Percentiles rank a stretch among this genome's conserved stretches.
Conservation (phyloP, 2,888 invertebrate genomes). For the Plebejus melissa region DNA sequence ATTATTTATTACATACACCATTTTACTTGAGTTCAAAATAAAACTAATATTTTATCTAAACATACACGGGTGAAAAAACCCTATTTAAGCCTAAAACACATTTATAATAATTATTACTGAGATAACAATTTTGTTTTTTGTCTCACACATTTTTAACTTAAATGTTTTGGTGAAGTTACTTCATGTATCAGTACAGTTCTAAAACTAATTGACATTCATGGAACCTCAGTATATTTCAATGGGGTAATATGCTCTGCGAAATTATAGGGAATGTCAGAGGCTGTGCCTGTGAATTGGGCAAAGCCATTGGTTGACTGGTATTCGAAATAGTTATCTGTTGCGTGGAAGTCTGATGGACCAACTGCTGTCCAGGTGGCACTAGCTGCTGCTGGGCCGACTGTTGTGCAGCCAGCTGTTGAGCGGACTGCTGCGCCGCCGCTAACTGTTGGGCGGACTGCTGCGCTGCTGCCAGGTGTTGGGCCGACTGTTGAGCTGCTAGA, state of each 20-base stretch:
- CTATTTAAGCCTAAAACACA: not conserved
- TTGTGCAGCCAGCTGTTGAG: slow-evolving; percentile 63
- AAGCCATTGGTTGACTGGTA: slow-evolving; percentile 70
- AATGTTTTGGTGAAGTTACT: not conserved
- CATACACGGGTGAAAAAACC: not conserved
- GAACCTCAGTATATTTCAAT: slow-evolving; percentile 44
- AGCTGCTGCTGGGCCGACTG: slow-evolving; percentile 68
- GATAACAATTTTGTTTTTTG: not conserved
- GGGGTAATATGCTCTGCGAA: slow-evolving; percentile 71
- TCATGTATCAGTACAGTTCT: not conserved
- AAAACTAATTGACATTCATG: not conserved
- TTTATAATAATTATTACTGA: not conserved
- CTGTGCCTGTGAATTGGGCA: slow-evolving; percentile 70
- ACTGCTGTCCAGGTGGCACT: slow-evolving; percentile 61
- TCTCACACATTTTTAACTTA: slow-evolving; percentile 3
- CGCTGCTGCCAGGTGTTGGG: slow-evolving; percentile 51
- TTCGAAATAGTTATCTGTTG: slow-evolving; percentile 72
- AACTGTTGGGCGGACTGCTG: slow-evolving; percentile 62
- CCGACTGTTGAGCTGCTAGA: slow-evolving; percentile 56
- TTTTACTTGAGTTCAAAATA: not conserved
- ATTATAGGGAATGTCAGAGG: slow-evolving; percentile 71
- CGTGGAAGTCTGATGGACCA: slow-evolving; percentile 70
- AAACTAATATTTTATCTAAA: not conserved
- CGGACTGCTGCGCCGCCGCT: slow-evolving; percentile 55
- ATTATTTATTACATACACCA: no score